Evolutionary conservation across 2,797 vertebrate species (phyloP).

Genomic region (Denticeps clupeoides): DNA sequence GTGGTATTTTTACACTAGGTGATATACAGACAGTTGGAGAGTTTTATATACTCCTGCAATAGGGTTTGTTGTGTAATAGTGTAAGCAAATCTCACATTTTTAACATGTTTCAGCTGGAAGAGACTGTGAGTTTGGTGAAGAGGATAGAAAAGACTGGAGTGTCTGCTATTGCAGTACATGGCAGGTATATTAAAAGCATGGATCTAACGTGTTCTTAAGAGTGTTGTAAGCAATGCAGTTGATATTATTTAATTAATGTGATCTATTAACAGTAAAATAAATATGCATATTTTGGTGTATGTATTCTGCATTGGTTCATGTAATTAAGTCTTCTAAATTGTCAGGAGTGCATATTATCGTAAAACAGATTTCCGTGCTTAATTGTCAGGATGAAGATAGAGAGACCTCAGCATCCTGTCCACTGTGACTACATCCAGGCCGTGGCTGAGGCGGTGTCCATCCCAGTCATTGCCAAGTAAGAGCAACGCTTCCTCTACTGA

Average conservation of each 20-base stretch:
- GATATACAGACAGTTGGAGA: no score
- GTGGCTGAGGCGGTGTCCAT: constrained; percentile 72
- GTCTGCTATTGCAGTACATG: constrained; percentile 83
- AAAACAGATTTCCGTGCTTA: no score
- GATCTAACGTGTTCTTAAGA: neutral
- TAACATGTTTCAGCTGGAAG: constrained; percentile 68
- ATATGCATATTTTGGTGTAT: no score
- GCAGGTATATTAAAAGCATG: constrained; percentile 62
- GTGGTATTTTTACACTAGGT: no score
- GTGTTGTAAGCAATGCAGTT: neutral
- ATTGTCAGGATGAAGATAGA: constrained; percentile 86
- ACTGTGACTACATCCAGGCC: constrained; percentile 80
- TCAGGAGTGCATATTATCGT: no score
- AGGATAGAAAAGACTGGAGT: constrained; percentile 84
- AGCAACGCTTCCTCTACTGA: neutral
- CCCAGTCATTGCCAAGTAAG: constrained; percentile 93
- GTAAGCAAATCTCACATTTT: no score
- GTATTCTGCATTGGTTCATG: no score
- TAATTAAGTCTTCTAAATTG: no score
- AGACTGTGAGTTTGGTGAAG: constrained; percentile 74
- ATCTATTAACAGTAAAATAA: no score
- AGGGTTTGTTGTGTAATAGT: no score
- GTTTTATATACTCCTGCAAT: no score
- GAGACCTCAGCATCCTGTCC: constrained; percentile 80
- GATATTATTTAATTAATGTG: no score